Base-by-base conservation (phyloP, 2,113 vertebrate species). In the Riparia riparia region DNA sequence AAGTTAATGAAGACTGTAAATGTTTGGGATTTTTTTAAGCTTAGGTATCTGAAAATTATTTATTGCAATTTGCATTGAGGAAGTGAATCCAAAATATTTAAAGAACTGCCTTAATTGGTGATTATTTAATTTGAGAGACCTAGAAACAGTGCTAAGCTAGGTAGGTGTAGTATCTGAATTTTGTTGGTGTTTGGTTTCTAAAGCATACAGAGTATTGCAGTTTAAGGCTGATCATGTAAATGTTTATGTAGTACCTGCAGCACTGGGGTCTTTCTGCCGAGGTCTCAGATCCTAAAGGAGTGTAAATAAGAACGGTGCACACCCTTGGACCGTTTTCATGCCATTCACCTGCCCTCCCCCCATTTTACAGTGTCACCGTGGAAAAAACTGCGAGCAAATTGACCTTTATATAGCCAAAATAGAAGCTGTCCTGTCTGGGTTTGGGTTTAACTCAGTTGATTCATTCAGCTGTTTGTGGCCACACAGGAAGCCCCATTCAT, bases 401-500 rank as follows among this genome's bases (percentile, higher is more conserved):
- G 60, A 80, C 76, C 57, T 96, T 56, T 66, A 71, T 69, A 22
- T 90, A 73, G 34, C 31, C 82, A 87, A 93, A 95, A 50, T 56
- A 91, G 81, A 84, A 90, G 65, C 47, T 93, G n/a, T 63, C 57
- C 61, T 96, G 74, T 74, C 57, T 84, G 66, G 79, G 41, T 88
- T 84, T 65, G 90, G 82, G 10, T 82, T 88, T 90, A 78, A 83
- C 65, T 78, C 50, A 10, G 50, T 93, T 77, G 85, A 96, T 90
- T 96, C 93, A 89, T 95, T 95, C 85, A 78, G 54, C 74, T 39
- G 16, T 82, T 95, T 83, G 86, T 93, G 93, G 47, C 93, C 74
- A 21, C 86, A 77, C 70, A 90, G 68, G 84, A 69, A 96, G 83
- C 69, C 80, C 45, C 87, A 47, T 92, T 63, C 87, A 57, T 85